Percentiles rank a stretch among this genome's conserved stretches.
Evolutionary conservation across 2,113 vertebrate species (phyloP).

Genomic region (Pituophis catenifer): DNA sequence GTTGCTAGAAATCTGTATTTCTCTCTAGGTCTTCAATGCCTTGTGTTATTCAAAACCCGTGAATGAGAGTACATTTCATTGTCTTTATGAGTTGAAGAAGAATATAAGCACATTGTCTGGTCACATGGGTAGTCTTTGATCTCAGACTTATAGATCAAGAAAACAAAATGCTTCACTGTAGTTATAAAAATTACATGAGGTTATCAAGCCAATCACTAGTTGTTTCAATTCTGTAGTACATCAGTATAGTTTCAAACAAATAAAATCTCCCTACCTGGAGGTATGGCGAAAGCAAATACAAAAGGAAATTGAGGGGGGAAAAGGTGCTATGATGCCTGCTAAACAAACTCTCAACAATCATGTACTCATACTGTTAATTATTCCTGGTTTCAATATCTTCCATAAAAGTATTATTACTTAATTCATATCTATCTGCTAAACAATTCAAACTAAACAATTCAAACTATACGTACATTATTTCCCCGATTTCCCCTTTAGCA

Average conservation of each 20-base stretch:
- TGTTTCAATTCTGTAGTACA: constrained; percentile 21
- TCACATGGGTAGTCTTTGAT: not conserved
- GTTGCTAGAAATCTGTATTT: not conserved
- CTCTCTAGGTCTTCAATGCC: not conserved
- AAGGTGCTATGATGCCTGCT: constrained; percentile 13
- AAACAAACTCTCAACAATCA: constrained; percentile 58
- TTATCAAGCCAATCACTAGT: constrained; percentile 11
- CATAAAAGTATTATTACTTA: constrained; percentile 48
- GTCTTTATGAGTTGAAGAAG: not conserved
- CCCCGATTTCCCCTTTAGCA: not conserved
- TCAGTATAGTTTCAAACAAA: constrained; percentile 40
- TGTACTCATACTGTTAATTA: constrained; percentile 58
- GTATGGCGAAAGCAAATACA: constrained; percentile 31
- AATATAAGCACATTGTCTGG: not conserved
- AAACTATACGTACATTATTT: constrained; percentile 33
- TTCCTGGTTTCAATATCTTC: constrained; percentile 54
- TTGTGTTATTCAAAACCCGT: not conserved
- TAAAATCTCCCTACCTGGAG: constrained; percentile 43
- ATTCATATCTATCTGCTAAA: constrained; percentile 40
- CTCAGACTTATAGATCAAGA: not conserved
- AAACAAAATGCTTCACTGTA: not conserved
- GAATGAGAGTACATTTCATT: not conserved
- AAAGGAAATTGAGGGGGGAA: constrained; percentile 21
- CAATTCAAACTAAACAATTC: constrained; percentile 44
- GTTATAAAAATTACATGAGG: not conserved